Conservation (phyloP, 2,888 invertebrate genomes). For the Cotesia congregata region DNA sequence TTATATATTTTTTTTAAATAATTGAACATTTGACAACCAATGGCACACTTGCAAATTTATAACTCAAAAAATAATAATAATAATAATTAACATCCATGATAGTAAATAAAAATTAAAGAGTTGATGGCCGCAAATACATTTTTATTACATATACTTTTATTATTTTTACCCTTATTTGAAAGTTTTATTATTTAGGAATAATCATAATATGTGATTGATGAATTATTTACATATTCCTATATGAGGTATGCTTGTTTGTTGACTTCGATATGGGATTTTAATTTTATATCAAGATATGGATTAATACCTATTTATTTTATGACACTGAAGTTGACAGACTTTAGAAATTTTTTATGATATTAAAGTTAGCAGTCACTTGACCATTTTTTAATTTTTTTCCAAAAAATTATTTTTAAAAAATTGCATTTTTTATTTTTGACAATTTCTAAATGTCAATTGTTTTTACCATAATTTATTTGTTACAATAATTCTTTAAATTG, state of each 20-base stretch:
- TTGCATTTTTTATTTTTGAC: too few species aligned
- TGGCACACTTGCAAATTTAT: not conserved
- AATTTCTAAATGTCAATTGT: too few species aligned
- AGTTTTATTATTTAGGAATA: slow-evolving; percentile 50
- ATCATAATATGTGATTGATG: slow-evolving; percentile 44
- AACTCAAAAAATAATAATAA: not conserved
- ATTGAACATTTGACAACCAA: slow-evolving; percentile 16
- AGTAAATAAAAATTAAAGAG: not conserved
- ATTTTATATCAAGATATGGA: slow-evolving; percentile 28
- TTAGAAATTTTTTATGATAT: not conserved
- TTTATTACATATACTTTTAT: not conserved
- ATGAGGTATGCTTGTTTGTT: slow-evolving; percentile 55
- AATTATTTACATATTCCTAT: slow-evolving; percentile 49
- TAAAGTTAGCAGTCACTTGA: not conserved
- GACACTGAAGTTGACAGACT: not conserved
- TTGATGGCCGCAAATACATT: slow-evolving; percentile 1
- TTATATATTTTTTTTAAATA: slow-evolving; percentile 22
- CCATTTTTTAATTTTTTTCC: too few species aligned
- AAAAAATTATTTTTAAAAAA: too few species aligned
- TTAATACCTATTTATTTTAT: not conserved
- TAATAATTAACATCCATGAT: not conserved
- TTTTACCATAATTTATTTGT: too few species aligned
- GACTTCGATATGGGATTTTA: slow-evolving; percentile 34
- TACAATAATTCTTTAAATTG: too few species aligned
- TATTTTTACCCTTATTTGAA: slow-evolving; percentile 15